A percentile compares a stretch with the other conserved stretches of the same genome.
These are phyloP conservation scores for Lutraria lutraria DNA, from an alignment of 2,888 invertebrate genomes.

Conservation along the genomic window DNA sequence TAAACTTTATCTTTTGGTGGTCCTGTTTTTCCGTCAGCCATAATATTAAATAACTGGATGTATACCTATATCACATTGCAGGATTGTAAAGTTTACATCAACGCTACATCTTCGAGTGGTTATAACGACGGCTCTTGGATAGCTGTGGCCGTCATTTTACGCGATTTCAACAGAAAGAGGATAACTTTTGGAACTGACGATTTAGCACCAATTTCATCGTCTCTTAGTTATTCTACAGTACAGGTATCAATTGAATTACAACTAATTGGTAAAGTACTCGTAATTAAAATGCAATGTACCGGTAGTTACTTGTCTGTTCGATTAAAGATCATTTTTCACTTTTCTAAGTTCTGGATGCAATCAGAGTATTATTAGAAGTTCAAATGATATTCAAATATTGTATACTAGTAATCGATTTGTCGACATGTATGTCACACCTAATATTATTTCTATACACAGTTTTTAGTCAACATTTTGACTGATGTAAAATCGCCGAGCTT, in stretches of 20 bases:
- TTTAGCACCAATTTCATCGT: background rate
- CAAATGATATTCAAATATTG: too few species aligned
- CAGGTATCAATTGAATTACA: slow-evolving; percentile 34
- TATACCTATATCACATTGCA: slow-evolving; percentile 1
- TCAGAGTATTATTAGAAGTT: too few species aligned
- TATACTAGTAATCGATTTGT: too few species aligned
- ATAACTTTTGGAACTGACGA: slow-evolving; percentile 27
- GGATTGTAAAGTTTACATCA: slow-evolving; percentile 48
- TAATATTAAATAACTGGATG: too few species aligned
- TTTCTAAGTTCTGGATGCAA: too few species aligned
- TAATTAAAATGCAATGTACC: too few species aligned
- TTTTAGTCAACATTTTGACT: slow-evolving; percentile 62
- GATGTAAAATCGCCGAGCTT: slow-evolving; percentile 65
- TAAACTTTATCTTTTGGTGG: too few species aligned
- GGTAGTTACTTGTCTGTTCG: too few species aligned
- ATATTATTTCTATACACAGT: slow-evolving; percentile 43
- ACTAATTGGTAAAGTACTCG: too few species aligned
- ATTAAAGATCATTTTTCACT: too few species aligned
- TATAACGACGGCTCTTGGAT: slow-evolving; percentile 54
- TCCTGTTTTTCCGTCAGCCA: too few species aligned
- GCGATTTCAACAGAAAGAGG: slow-evolving; percentile 47
- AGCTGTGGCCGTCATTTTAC: slow-evolving; percentile 45
- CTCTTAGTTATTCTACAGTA: slow-evolving; percentile 38
- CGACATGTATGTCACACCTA: too few species aligned
- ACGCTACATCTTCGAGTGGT: slow-evolving; percentile 29